Percentiles rank a stretch among this genome's conserved stretches.
These are phyloP conservation scores for Deroptyus accipitrinus DNA, from an alignment of 2,113 vertebrate species.

Conservation along the genomic window DNA sequence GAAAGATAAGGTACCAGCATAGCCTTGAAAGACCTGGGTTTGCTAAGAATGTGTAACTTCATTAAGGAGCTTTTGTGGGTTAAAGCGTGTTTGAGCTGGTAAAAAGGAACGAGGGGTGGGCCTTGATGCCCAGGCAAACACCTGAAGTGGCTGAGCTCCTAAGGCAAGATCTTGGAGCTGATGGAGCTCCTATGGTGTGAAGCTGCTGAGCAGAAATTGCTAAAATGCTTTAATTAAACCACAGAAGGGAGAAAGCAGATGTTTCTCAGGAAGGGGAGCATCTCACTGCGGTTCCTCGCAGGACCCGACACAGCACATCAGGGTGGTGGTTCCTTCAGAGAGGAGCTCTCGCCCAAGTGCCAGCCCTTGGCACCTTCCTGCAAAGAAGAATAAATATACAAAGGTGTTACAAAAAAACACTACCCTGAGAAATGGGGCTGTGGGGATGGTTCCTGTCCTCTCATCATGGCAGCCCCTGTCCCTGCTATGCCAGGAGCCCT, in stretches of 20 bases:
- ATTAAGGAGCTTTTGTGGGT: slow-evolving; percentile 10
- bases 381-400: not conserved
- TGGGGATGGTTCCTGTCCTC: not conserved
- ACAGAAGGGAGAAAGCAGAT: not conserved
- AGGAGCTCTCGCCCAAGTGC: not conserved
- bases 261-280: not conserved
- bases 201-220: not conserved
- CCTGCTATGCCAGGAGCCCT: not conserved
- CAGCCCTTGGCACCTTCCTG: not conserved
- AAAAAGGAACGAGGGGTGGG: not conserved
- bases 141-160: not conserved
- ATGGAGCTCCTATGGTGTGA: not conserved
- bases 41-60: not conserved
- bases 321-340: not conserved
- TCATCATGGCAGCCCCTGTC: accelerated
- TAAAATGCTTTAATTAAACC: slow-evolving; percentile 25
- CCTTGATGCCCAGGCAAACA: not conserved
- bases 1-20: not conserved
- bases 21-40: slow-evolving; percentile 1
- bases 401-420: not conserved
- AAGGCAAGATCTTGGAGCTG: slow-evolving; percentile 1
- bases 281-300: not conserved
- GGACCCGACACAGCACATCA: not conserved
- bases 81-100: slow-evolving; percentile 36
- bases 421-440: not conserved